Evolutionary conservation across 2,797 vertebrate species (phyloP), one percentile per base, ranked within the genome.

Genomic region (Manis pentadactyla): DNA sequence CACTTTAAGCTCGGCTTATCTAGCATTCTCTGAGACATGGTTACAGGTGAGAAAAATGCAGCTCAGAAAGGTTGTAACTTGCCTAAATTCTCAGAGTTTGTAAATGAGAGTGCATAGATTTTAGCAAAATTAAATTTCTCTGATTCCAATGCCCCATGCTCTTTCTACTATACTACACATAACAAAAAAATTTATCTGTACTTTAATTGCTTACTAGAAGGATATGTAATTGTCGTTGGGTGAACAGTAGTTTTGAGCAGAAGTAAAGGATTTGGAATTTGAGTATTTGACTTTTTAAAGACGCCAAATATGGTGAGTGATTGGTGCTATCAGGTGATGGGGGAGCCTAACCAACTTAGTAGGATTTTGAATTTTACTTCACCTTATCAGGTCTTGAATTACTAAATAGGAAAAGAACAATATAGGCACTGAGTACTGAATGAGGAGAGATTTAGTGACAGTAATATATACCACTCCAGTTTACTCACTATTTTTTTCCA

Each of bases 231-330:
- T 83, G 27, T 81, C 51, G 77, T 93, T 91, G n/a, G 63, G 31
- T 73, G 39, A 73, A 34, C 39, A 64, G 57, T 78, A 64, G 82
- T 61, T 93, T 95, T 90, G 63, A 14, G 71, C 71, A 73, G 1
- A 34, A 18, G 29, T n/a, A 31, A 87, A 87, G 82, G n/a, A 90
- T 29, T 87, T 37, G 37, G 61, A 83, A 87, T 93, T 95, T 87
- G 37, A 82, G 34, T 82, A 63, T 91, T 87, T 83, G 31, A 69
- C 77, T 82, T 96, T 90, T 82, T 93, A 96, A 90, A 49, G 37
- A 82, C 78, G 81, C 83, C 31, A 25, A 29, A 87, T 85, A 74
- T 81, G 25, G 14, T 57, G 18, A 71, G 12, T 84, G 66, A 73
- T 85, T 61, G 51, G 19, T 77, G n/a, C 13, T 93, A 21, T 92